Percentiles rank a stretch among this genome's conserved stretches.
These are phyloP conservation scores for Diaphora mendica DNA, from an alignment of 2,888 invertebrate species.

Conservation along the genomic window DNA sequence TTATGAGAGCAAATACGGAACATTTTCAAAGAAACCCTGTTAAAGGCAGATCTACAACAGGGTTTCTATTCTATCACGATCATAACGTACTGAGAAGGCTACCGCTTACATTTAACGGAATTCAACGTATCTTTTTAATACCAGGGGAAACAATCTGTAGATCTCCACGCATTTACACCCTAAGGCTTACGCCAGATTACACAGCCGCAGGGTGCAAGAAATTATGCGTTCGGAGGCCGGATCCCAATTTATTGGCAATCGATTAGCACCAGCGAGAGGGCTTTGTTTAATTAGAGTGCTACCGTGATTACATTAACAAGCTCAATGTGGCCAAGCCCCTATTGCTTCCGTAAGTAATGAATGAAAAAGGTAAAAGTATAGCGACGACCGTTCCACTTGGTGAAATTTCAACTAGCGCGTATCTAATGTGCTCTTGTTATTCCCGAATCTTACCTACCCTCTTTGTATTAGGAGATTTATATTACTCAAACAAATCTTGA, in stretches of 20 bases:
- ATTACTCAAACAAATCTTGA: conserved; percentile 29
- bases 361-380: conserved; percentile 57
- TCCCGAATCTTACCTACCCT: conserved; percentile 18
- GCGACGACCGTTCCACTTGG: conserved; percentile 35
- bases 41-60: background rate
- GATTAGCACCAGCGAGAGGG: conserved; percentile 76
- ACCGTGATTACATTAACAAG: conserved; percentile 75
- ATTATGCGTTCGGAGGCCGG: conserved; percentile 66
- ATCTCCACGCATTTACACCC: conserved; percentile 50
- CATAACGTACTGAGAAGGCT: background rate
- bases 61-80: background rate
- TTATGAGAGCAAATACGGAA: background rate
- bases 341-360: conserved; percentile 61
- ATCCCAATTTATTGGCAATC: conserved; percentile 76
- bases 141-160: conserved; percentile 33
- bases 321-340: conserved; percentile 54
- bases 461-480: conserved; percentile 35
- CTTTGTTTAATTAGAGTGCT: conserved; percentile 79
- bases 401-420: conserved; percentile 31
- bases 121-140: conserved; percentile 34
- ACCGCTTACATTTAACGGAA: conserved; percentile 9
- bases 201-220: conserved; percentile 65
- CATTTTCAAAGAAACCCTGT: background rate
- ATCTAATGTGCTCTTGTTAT: conserved; percentile 32
- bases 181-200: conserved; percentile 44